These are phyloP conservation scores for Drosophila fulvimacula DNA, from an alignment of 2,888 invertebrate species.

Conservation along the genomic window DNA sequence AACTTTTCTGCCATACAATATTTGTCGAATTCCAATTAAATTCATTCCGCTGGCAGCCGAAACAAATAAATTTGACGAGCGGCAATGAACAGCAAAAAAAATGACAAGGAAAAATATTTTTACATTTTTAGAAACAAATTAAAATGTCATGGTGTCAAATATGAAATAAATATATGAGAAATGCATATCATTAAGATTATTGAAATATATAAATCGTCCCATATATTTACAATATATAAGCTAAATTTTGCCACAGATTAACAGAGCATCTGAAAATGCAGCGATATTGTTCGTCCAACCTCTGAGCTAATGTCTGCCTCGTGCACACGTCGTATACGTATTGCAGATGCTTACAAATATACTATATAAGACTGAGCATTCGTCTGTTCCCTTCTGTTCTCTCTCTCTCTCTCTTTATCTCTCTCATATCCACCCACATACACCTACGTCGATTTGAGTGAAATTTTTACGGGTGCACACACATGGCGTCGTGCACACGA, in stretches of 20 bases:
- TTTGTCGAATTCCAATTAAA: slow-evolving; percentile 34
- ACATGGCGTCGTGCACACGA: slow-evolving; percentile 38
- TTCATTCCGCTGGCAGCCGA: slow-evolving; percentile 4
- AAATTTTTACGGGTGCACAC: slow-evolving; percentile 6
- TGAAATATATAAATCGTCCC: too few relatives aligned
- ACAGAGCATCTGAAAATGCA: neutral
- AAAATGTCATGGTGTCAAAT: neutral
- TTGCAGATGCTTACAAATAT: neutral
- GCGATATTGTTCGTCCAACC: too few relatives aligned
- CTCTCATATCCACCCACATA: too few relatives aligned
- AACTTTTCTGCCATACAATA: slow-evolving; percentile 17
- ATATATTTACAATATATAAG: neutral
- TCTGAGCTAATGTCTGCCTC: neutral
- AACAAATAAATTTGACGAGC: slow-evolving; percentile 34
- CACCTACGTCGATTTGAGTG: neutral
- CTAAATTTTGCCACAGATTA: neutral
- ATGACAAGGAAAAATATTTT: neutral
- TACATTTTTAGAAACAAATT: neutral
- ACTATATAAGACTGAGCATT: neutral
- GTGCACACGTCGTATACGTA: neutral
- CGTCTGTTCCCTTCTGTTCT: neutral
- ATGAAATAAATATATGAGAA: neutral
- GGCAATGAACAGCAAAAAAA: slow-evolving; percentile 5
- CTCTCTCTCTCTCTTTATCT: neutral
- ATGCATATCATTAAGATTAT: neutral